Evolutionary conservation across 2,888 invertebrate species (phyloP), one percentile per base, ranked within the genome.

Genomic region (Mythimna loreyi): DNA sequence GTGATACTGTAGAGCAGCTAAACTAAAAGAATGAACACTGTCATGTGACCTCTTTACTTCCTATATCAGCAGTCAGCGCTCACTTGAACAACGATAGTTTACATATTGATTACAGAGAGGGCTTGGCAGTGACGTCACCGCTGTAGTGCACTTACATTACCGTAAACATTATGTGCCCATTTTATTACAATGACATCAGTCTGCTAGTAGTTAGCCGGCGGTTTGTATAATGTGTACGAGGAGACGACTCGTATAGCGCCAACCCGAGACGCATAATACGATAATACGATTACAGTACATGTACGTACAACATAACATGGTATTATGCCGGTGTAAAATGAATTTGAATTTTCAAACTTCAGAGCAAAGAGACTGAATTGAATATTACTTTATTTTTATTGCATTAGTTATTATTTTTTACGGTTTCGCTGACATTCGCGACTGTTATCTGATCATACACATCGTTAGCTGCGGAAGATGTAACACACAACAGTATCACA

Each of bases 391-490:
- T 40, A 13, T 40, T 40, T 40, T 16, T 40, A 19, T 40, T 6
- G 4, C 16, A 40, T 16, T 40, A 4, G 13, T 40, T 40, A 40
- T 25, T 5, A 65, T 21, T 13, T 25, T 47, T 13, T 2, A 40
- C 8, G 16, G 23, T 45, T 23, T n/a, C 2, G 8, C 11, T 9
- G 45, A 47, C 45, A 45, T 30, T 47, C 36, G 16, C 21, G 11
- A 28, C 5, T 59, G 40, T 40, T 19, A 25, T 28, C 45, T 33
- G 25, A 50, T 36, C 21, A 23, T 9, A 28, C 6, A 53, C 45
- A 47, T 60, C 36, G 23, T 70, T 23, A 53, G 28, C 33, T 36
- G 19, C 28, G n/a, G 43, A 8, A 36, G 25, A 47, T 45, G 52
- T n/a, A 25, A 25, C 11, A 8, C 16, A 45, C 21, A 52, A 28